A percentile compares a stretch with the other conserved stretches of the same genome.
These are phyloP conservation scores for Laothoe populi DNA, from an alignment of 2,888 invertebrate genomes.

Conservation along the genomic window DNA sequence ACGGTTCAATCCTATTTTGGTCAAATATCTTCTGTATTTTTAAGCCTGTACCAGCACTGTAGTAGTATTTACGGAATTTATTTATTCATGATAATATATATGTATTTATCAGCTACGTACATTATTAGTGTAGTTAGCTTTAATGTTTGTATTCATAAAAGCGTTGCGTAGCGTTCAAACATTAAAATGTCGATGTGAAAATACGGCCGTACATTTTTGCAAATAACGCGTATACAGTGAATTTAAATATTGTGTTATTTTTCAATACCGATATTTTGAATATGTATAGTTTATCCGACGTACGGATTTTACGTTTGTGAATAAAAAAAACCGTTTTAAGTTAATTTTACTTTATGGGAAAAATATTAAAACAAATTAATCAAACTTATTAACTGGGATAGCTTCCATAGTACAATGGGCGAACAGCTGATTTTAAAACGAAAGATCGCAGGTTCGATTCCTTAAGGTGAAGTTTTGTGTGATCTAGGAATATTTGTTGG, in stretches of 20 bases:
- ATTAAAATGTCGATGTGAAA: slow-evolving; percentile 10
- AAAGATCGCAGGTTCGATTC: no score
- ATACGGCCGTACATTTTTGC: neutral
- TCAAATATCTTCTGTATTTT: no score
- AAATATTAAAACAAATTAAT: neutral
- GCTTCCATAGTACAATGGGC: no score
- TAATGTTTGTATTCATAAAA: slow-evolving; percentile 35
- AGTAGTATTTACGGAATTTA: neutral
- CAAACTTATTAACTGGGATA: no score
- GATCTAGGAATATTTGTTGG: no score
- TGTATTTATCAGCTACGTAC: neutral
- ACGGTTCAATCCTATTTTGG: slow-evolving; percentile 41
- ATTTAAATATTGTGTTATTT: neutral
- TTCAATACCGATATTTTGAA: neutral
- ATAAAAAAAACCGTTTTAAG: neutral
- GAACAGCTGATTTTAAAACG: no score
- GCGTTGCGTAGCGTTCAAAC: slow-evolving; percentile 23
- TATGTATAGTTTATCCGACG: neutral
- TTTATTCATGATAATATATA: neutral
- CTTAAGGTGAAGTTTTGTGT: no score
- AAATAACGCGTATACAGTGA: neutral
- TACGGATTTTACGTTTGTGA: neutral
- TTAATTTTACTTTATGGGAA: neutral
- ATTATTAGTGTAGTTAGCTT: slow-evolving; percentile 31
- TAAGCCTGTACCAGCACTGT: no score